Percentiles rank a stretch among this genome's conserved stretches.
Conservation (phyloP, 2,888 invertebrate species). For the Chloromyia formosa region DNA sequence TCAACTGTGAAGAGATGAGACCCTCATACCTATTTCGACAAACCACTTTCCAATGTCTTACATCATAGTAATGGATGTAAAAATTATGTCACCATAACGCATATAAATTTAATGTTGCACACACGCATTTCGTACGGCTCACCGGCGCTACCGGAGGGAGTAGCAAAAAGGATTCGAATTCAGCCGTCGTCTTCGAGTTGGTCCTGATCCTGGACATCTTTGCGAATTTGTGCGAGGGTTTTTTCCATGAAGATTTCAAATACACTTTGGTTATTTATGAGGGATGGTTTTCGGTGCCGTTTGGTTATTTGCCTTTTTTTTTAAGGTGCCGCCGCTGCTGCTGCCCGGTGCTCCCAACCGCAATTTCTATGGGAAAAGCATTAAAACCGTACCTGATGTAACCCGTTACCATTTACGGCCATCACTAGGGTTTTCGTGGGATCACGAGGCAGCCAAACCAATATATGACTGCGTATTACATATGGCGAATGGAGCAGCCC, state of each 20-base stretch:
- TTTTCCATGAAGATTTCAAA: conserved; percentile 17
- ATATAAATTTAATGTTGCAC: conserved; percentile 25
- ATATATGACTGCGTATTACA: not conserved
- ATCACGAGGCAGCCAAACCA: not conserved
- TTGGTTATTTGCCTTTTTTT: not conserved
- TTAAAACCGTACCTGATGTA: conserved; percentile 27
- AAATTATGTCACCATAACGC: conserved; percentile 29
- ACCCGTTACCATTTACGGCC: conserved; percentile 15
- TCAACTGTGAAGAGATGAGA: not conserved
- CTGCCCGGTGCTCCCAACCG: not conserved
- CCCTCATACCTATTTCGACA: not conserved
- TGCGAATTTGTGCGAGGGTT: not conserved
- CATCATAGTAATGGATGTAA: conserved; percentile 27
- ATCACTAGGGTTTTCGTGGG: conserved; percentile 12
- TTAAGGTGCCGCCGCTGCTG: not conserved
- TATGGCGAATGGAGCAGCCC: not conserved
- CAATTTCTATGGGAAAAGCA: conserved; percentile 4
- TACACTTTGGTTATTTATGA: conserved; percentile 31
- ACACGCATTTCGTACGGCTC: conserved; percentile 5
- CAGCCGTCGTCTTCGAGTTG: not conserved
- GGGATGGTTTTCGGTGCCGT: not conserved
- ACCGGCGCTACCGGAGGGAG: not conserved
- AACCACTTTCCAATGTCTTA: not conserved
- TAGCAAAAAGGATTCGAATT: not conserved
- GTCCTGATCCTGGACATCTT: not conserved